Evolutionary conservation across 2,888 invertebrate species (phyloP).

Genomic region (Crossocerus cetratus): DNA sequence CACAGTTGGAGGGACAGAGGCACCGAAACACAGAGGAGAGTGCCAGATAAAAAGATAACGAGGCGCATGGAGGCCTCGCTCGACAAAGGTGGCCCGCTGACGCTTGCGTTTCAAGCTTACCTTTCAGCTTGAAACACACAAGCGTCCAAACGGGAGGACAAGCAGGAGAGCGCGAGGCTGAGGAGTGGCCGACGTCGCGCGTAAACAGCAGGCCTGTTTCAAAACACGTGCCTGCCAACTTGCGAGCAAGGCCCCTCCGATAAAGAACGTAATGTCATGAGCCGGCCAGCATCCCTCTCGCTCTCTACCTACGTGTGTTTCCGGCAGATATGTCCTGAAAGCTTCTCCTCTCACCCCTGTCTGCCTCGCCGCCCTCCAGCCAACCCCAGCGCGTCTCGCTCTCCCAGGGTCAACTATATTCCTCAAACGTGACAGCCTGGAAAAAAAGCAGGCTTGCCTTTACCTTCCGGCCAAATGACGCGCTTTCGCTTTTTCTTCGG

Average conservation of each 20-base stretch:
- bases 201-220: constrained; percentile 36
- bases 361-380: no score
- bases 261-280: constrained; percentile 35
- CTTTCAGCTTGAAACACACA: constrained; percentile 40
- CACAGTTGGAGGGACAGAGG: neutral
- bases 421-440: no score
- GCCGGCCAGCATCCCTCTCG: neutral
- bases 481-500: no score
- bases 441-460: no score
- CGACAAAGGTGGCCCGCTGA: constrained; percentile 60
- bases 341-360: no score
- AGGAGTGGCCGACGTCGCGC: constrained; percentile 29
- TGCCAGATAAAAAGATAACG: constrained; percentile 68
- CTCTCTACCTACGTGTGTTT: no score
- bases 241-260: constrained; percentile 36
- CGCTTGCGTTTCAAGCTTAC: constrained; percentile 45
- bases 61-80: constrained; percentile 58
- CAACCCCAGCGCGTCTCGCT: no score
- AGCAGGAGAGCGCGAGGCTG: no score
- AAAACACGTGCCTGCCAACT: constrained; percentile 31
- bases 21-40: constrained; percentile 30
- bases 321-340: no score
- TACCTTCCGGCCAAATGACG: no score
- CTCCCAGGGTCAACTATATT: no score
- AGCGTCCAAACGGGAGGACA: no score